These are phyloP conservation scores for Aplochiton taeniatus DNA, from an alignment of 2,797 vertebrate species.

Conservation along the genomic window DNA sequence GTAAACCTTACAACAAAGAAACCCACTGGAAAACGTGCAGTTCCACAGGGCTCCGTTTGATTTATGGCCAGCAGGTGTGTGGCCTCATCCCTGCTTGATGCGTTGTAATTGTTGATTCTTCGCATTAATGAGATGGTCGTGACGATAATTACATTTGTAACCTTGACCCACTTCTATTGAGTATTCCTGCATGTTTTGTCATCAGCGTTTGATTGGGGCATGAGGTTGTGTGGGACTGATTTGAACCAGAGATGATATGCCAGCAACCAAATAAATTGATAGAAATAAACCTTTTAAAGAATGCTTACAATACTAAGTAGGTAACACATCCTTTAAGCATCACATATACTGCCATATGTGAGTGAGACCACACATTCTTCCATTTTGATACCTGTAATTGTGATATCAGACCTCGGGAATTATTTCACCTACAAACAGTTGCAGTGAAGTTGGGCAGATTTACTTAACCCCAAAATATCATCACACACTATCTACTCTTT, in stretches of 20 bases:
- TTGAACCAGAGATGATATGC: slow-evolving; percentile 17
- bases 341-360: slow-evolving; percentile 37
- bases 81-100: neutral
- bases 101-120: neutral
- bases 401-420: neutral
- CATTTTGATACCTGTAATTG: slow-evolving; percentile 27
- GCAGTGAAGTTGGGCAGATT: neutral
- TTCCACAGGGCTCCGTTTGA: slow-evolving; percentile 27
- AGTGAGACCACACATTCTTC: slow-evolving; percentile 13
- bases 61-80: neutral
- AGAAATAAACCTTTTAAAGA: slow-evolving; percentile 24
- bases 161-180: too few species aligned
- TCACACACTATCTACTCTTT: slow-evolving; percentile 13
- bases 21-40: slow-evolving; percentile 31
- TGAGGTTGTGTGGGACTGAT: slow-evolving; percentile 27
- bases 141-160: too few species aligned
- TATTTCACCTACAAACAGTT: too few species aligned
- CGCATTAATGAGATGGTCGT: too few species aligned
- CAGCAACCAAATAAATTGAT: slow-evolving; percentile 31
- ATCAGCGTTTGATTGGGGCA: slow-evolving; percentile 1
- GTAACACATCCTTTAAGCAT: neutral
- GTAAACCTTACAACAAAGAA: slow-evolving; percentile 25
- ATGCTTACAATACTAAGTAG: slow-evolving; percentile 18
- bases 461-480: slow-evolving; percentile 18
- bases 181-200: too few species aligned